phyloP scores from a whole-genome alignment of 2,113 vertebrate species.

The Mesembrinibis cayennensis region DNA sequence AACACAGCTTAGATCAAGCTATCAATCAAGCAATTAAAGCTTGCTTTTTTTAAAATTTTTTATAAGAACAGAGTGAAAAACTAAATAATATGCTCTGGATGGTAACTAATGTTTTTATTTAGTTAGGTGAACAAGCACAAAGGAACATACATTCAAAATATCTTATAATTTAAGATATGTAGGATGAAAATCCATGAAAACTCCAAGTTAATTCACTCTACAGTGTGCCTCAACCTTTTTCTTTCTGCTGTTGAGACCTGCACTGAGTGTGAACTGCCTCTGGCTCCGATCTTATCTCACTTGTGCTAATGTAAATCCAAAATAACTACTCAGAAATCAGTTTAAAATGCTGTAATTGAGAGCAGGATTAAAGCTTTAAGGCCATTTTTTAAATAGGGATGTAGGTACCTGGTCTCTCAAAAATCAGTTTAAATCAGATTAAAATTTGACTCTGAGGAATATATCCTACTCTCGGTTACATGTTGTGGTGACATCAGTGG shows the following conservation, averaged over 20 bases:
- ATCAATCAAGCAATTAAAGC: neutral
- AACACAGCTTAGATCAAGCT: neutral
- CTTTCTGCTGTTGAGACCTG: neutral
- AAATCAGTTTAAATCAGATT: constrained; percentile 26
- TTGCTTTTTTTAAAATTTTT: neutral
- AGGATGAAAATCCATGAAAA: neutral
- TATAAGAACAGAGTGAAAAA: neutral
- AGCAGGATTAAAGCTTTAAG: constrained; percentile 7
- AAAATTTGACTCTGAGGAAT: neutral
- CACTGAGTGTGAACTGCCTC: neutral
- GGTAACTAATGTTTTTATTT: neutral
- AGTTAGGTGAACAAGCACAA: neutral
- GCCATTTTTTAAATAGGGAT: neutral
- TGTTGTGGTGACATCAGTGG: neutral
- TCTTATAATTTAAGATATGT: neutral
- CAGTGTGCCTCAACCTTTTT: neutral
- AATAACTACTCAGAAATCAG: neutral
- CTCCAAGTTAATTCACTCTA: neutral
- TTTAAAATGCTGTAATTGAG: constrained; percentile 36
- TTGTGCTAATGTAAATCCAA: constrained; percentile 30
- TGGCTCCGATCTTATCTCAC: neutral
- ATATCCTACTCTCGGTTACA: neutral
- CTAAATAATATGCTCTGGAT: neutral
- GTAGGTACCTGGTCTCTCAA: neutral
- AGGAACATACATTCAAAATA: neutral